These are phyloP conservation scores for Baccha elongata DNA, from an alignment of 2,888 invertebrate species.

Conservation along the genomic window DNA sequence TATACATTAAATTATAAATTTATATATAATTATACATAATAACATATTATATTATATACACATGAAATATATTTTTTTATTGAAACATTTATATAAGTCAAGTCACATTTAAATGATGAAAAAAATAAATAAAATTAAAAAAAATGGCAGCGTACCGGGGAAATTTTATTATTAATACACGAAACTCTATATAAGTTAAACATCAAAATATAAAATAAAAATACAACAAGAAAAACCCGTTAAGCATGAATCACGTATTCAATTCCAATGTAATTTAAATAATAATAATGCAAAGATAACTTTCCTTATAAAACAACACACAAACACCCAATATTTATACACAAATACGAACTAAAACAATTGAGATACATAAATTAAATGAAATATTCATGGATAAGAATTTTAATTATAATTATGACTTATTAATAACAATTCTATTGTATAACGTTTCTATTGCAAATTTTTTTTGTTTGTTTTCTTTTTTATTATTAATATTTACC, in stretches of 20 bases:
- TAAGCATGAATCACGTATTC: slow-evolving; percentile 41
- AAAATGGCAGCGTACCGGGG: slow-evolving; percentile 53
- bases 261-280: slow-evolving; percentile 50
- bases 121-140: slow-evolving; percentile 13
- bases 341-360: slow-evolving; percentile 34
- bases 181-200: slow-evolving; percentile 25
- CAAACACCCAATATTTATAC: slow-evolving; percentile 26
- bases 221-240: neutral
- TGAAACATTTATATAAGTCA: slow-evolving; percentile 71
- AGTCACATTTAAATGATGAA: slow-evolving; percentile 59
- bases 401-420: slow-evolving; percentile 64
- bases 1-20: slow-evolving; percentile 52
- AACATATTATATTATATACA: slow-evolving; percentile 42
- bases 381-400: slow-evolving; percentile 45
- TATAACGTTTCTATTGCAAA: slow-evolving; percentile 60
- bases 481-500: slow-evolving; percentile 39
- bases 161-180: slow-evolving; percentile 32
- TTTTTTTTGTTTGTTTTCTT: slow-evolving; percentile 25
- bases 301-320: neutral
- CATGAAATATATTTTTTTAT: slow-evolving; percentile 72
- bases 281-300: neutral
- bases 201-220: neutral
- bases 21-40: slow-evolving; percentile 29
- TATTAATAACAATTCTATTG: slow-evolving; percentile 54
- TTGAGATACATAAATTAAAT: slow-evolving; percentile 24